Percentiles rank a stretch among this genome's conserved stretches.
Evolutionary conservation across 2,888 invertebrate species (phyloP).

Genomic region (Auanema sp.): DNA sequence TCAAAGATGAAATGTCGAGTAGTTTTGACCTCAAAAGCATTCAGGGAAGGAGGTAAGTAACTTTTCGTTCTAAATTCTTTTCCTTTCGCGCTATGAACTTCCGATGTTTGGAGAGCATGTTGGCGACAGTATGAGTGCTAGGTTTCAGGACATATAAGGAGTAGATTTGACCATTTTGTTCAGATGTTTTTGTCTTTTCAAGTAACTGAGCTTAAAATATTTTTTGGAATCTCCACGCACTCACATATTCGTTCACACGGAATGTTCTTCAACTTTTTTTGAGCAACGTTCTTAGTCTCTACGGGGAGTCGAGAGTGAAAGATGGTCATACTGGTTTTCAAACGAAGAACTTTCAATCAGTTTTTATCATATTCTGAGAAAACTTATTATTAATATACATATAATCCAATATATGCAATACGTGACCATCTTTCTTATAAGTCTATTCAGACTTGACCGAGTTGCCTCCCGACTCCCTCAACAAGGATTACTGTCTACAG

Average conservation of each 20-base stretch:
- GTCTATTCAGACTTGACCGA: conserved; percentile 70
- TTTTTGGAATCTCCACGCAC: too few species aligned
- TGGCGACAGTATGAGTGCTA: too few species aligned
- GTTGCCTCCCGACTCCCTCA: conserved; percentile 80
- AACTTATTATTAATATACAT: too few species aligned
- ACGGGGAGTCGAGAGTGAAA: conserved; percentile 17
- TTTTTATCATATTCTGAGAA: too few species aligned
- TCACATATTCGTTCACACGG: not conserved
- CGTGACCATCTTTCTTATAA: conserved; percentile 28
- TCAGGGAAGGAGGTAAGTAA: conserved; percentile 73
- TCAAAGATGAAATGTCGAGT: conserved; percentile 77
- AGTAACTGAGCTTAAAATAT: not conserved
- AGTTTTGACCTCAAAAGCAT: conserved; percentile 86
- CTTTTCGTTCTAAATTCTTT: not conserved
- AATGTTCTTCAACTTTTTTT: conserved; percentile 18
- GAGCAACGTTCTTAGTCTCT: conserved; percentile 15
- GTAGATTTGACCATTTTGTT: not conserved
- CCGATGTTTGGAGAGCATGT: too few species aligned
- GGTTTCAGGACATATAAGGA: too few species aligned
- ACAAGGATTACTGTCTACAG: conserved; percentile 91
- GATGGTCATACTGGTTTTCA: conserved; percentile 12
- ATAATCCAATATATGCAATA: not conserved
- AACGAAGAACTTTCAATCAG: too few species aligned
- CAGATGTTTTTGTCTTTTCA: not conserved
- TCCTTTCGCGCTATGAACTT: not conserved